Evolutionary conservation across 2,113 vertebrate species (phyloP), one percentile per base, ranked within the genome.

Genomic region (Clinocottus analis): DNA sequence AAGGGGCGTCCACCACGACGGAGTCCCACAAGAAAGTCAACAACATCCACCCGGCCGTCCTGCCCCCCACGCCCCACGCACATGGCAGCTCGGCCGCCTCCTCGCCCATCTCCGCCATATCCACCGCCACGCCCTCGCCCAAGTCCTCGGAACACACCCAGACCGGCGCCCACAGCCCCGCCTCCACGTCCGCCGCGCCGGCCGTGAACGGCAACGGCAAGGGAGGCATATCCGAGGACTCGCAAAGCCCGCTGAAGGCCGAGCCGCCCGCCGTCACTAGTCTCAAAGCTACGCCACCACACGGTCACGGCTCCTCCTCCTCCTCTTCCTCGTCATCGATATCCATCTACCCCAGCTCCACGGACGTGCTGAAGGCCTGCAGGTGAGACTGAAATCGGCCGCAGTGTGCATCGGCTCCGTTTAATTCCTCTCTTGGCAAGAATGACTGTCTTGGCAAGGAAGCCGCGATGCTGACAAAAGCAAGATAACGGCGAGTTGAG

Each of bases 331-430:
- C 92, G 37, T 94, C 97, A 87, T 97, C 97, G 0, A 95, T 99
- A 80, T 99, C 98, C 91, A 99, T 99, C 94, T 99, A 98, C 80
- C 97, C 98, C 89, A 99, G 97, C 95, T 99, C 98, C 93, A 94
- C 95, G 77, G 98, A 99, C 75, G 97, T 99, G 93, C 96, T 99
- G 75, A 99, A 98, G 94, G 97, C 98, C 78, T 99, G 98, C 96
- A 97, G 97, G 98, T 99, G 92, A 96, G 96, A 23, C 72, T 25
- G 25, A 9, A 12, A 3, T 5, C 5, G 33, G 33, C 33, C 33
- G 33, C 33, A 33, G 11, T 19, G 49, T 47, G 71, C 27, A 45
- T 56, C 14, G 8, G 63, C 63, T 13, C 23, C 1, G 23, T 19
- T 62, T 61, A 19, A 51, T 27, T 73, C 61, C 39, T 31, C 41